Base-by-base conservation (phyloP, 2,797 vertebrate species). In the Crax fasciolata region DNA sequence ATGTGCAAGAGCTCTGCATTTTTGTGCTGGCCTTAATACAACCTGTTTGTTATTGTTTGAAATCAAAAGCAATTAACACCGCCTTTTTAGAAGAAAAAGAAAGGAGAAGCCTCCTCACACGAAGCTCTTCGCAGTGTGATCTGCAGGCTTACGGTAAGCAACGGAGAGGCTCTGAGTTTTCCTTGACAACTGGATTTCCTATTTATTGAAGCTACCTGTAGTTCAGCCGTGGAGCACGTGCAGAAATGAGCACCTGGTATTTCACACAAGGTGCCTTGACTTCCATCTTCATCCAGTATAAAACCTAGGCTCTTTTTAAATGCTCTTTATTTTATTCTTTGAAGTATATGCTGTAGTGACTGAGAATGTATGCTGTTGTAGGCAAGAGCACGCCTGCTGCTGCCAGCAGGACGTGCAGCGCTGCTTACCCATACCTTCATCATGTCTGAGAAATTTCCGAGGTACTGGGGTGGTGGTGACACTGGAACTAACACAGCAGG, bases 1-100 rank as follows among this genome's bases (percentile, higher is more conserved):
- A 97, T 76, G 82, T 97, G 91, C 92, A 76, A 96, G 97, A 97
- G 97, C 97, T 98, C 96, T 97, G 61, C 95, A 85, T 97, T 97
- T 95, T 90, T 93, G 35, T 95, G 82, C 95, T 96, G 96, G 96
- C 96, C 96, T 97, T 97, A 96, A 91, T 66, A 90, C 88, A 95
- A 68, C 28, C 90, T 94, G 48, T 87, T 96, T 4, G 0, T 88
- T 91, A 80, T 89, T 86, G 81, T 88, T 71, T 84, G 71, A 94
- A 95, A 89, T 71, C 58, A 78, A 28, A 94, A 72, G 39, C 72
- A 86, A 70, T 35, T 76, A 87, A 68, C 54, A 75, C 57, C 87
- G 46, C 55, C 58, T 8, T 11, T 62, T 80, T 57, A 49, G 57
- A n/a, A 84, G 55, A 87, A 77, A 85, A 48, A 93, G 17, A 11